phyloP scores from a whole-genome alignment of 2,797 vertebrate genomes.

The Acanthornis magna region DNA sequence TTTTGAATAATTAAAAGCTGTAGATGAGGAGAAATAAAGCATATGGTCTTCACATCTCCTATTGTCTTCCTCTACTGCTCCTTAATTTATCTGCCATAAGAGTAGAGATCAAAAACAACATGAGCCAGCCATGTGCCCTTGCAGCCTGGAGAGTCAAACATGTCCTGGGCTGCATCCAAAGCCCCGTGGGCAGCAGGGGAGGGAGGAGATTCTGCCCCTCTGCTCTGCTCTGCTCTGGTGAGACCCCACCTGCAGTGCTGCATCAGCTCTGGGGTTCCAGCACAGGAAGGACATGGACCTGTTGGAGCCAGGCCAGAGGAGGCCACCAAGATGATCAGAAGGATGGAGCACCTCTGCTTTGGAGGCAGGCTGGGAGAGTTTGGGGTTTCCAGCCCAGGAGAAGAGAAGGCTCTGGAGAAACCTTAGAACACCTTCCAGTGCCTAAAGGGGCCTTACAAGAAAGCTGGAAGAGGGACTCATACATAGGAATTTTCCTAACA shows the following conservation, averaged over 20 bases:
- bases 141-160: rapidly evolving
- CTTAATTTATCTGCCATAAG: background rate
- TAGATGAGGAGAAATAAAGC: background rate
- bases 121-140: background rate
- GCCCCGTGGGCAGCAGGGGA: rapidly evolving
- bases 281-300: background rate
- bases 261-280: background rate
- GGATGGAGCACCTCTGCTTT: background rate
- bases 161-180: background rate
- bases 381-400: background rate
- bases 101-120: background rate
- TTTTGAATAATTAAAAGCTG: background rate
- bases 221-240: background rate
- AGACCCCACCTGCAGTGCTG: background rate
- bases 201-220: background rate
- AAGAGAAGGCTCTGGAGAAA: background rate
- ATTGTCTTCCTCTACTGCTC: background rate
- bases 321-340: background rate
- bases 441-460: background rate
- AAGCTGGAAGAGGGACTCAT: background rate
- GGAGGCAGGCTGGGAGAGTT: background rate
- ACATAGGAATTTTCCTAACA: background rate
- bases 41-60: background rate
- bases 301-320: rapidly evolving
- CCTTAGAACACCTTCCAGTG: background rate